Conservation (phyloP, 2,113 vertebrate species). For the Oryzias curvinotus region DNA sequence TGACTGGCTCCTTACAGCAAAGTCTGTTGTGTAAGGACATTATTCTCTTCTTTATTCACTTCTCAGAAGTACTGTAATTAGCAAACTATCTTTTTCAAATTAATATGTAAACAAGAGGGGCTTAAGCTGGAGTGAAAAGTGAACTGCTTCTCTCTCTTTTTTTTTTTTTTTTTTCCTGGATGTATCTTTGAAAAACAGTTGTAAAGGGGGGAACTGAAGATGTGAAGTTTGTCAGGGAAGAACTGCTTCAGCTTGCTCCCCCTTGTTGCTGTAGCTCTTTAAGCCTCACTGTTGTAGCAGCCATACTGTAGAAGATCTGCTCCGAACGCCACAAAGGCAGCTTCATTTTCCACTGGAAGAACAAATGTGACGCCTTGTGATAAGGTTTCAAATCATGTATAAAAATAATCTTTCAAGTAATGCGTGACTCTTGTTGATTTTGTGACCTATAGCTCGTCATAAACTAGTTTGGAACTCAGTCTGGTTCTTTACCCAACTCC, state of each 20-base stretch:
- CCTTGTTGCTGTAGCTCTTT: slow-evolving; percentile 59
- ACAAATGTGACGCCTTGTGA: too few relatives aligned
- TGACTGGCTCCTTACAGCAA: slow-evolving; percentile 21
- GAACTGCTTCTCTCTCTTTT: slow-evolving; percentile 29
- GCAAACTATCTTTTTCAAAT: slow-evolving; percentile 20
- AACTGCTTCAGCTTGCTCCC: slow-evolving; percentile 47
- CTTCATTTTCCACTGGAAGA: slow-evolving; percentile 55
- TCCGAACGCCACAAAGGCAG: slow-evolving; percentile 64
- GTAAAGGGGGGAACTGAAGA: slow-evolving; percentile 45
- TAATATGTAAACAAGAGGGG: slow-evolving; percentile 18
- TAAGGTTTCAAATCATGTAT: too few relatives aligned
- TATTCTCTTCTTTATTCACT: slow-evolving; percentile 35
- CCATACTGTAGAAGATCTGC: slow-evolving; percentile 69
- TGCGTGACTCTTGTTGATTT: too few relatives aligned
- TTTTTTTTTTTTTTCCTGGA: slow-evolving; percentile 26
- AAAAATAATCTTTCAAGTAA: too few relatives aligned
- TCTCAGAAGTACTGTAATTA: slow-evolving; percentile 54
- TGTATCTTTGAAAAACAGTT: slow-evolving; percentile 2
- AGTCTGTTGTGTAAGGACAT: slow-evolving; percentile 38
- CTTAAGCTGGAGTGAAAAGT: slow-evolving; percentile 22
- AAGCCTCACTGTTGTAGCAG: slow-evolving; percentile 73
- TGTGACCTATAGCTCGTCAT: too few relatives aligned
- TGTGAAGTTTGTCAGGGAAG: slow-evolving; percentile 53
- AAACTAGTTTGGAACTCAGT: too few relatives aligned
- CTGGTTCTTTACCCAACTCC: too few relatives aligned